Percentiles rank a stretch among this genome's conserved stretches.
These are phyloP conservation scores for Dynastes maya DNA, from an alignment of 2,888 invertebrate species.

Conservation along the genomic window DNA sequence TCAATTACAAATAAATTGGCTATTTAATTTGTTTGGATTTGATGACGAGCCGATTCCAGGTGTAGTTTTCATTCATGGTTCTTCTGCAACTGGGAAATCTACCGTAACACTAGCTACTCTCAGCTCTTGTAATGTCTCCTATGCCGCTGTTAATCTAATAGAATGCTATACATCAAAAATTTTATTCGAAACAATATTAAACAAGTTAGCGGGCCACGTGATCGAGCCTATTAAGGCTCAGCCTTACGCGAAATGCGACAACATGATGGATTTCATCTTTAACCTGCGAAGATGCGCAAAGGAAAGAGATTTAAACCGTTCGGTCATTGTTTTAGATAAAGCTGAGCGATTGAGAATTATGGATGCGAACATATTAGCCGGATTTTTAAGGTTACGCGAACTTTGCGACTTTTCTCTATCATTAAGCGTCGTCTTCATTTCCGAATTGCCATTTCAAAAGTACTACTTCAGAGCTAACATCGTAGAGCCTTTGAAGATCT, in stretches of 20 bases:
- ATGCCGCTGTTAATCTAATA: constrained; percentile 83
- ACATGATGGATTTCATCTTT: constrained; percentile 78
- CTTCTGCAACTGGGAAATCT: constrained; percentile 89
- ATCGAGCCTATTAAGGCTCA: constrained; percentile 68
- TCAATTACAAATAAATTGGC: constrained; percentile 64
- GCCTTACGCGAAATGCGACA: constrained; percentile 76
- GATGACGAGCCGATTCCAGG: constrained; percentile 77
- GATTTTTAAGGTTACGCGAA: constrained; percentile 83
- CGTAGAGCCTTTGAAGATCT: constrained; percentile 80
- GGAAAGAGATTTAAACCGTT: constrained; percentile 69
- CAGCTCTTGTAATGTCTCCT: constrained; percentile 73
- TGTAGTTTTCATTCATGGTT: constrained; percentile 86
- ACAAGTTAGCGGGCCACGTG: constrained; percentile 72
- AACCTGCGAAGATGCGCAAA: constrained; percentile 62
- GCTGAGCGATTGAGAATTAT: constrained; percentile 85
- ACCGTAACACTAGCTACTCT: constrained; percentile 78
- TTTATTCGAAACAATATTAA: constrained; percentile 83
- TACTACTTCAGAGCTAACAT: constrained; percentile 81
- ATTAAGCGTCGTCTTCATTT: constrained; percentile 83
- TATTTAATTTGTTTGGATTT: constrained; percentile 70
- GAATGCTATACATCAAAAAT: constrained; percentile 86
- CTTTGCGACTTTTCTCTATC: constrained; percentile 76
- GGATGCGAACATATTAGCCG: constrained; percentile 82
- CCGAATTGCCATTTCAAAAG: constrained; percentile 87
- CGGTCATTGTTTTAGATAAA: constrained; percentile 84